Evolutionary conservation across 2,113 vertebrate species (phyloP).

Genomic region (Empidonax alnorum): DNA sequence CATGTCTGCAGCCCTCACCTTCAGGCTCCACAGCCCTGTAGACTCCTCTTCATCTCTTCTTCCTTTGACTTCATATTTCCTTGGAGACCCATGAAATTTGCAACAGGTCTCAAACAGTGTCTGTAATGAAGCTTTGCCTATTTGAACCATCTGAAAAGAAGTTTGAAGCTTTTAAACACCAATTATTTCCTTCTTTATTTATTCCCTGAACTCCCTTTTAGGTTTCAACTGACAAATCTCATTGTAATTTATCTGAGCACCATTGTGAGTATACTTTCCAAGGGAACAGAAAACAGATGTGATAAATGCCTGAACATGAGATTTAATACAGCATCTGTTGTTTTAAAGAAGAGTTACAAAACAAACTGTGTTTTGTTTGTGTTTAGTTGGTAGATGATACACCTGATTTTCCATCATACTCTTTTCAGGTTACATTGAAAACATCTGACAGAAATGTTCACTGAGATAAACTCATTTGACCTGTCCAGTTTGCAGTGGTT

Average conservation of each 20-base stretch:
- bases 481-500: not conserved
- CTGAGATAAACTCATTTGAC: not conserved
- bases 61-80: not conserved
- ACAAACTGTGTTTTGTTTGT: not conserved
- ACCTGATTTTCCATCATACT: not conserved
- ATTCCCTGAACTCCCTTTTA: conserved; percentile 11
- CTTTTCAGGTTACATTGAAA: conserved; percentile 2
- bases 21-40: not conserved
- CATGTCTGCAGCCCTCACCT: not conserved
- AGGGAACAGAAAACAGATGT: conserved; percentile 34
- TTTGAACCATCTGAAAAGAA: not conserved
- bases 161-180: conserved; percentile 11
- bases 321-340: conserved; percentile 17
- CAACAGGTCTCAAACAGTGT: not conserved
- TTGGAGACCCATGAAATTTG: not conserved
- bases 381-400: not conserved
- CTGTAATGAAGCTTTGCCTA: not conserved
- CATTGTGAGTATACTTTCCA: conserved; percentile 19
- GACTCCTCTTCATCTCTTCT: not conserved
- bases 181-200: not conserved
- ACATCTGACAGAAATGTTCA: not conserved
- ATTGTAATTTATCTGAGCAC: conserved; percentile 26
- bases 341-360: conserved; percentile 14
- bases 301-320: conserved; percentile 41
- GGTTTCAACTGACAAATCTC: conserved; percentile 35